Percentiles rank a stretch among this genome's conserved stretches.
Evolutionary conservation across 2,888 invertebrate species (phyloP).

Genomic region (Labia minor): DNA sequence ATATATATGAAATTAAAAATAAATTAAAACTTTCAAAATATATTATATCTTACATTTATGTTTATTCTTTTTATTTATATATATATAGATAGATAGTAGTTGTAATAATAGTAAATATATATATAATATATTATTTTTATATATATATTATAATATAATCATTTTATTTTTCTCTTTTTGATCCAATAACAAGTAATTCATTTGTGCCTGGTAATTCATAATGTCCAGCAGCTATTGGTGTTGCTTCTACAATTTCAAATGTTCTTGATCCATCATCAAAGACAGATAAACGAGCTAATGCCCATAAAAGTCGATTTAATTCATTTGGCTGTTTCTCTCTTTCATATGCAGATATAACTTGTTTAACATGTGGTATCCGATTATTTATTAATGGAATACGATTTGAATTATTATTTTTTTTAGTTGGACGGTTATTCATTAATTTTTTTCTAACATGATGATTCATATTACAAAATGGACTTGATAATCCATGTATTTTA

Average conservation of each 20-base stretch:
- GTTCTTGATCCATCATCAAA: constrained; percentile 18
- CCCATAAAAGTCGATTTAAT: background rate
- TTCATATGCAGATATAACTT: background rate
- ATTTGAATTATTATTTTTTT: background rate
- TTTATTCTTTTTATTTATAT: background rate
- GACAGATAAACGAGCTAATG: constrained; percentile 1
- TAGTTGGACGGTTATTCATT: background rate
- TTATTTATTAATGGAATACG: background rate
- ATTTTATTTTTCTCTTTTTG: background rate
- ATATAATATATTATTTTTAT: background rate
- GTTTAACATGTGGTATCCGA: background rate
- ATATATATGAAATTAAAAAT: too few relatives aligned
- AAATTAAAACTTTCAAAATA: too few relatives aligned
- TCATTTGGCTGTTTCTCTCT: background rate
- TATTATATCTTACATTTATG: too few relatives aligned
- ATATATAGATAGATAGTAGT: too few relatives aligned
- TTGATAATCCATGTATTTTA: background rate
- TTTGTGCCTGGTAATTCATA: constrained; percentile 14
- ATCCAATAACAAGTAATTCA: background rate
- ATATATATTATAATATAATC: too few relatives aligned
- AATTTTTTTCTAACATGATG: background rate
- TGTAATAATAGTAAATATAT: too few relatives aligned
- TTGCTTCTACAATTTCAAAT: constrained; percentile 17
- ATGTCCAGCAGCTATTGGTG: constrained; percentile 17
- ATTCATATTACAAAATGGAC: background rate